Conservation (phyloP, 2,888 invertebrate genomes). For the Polyploca ridens region DNA sequence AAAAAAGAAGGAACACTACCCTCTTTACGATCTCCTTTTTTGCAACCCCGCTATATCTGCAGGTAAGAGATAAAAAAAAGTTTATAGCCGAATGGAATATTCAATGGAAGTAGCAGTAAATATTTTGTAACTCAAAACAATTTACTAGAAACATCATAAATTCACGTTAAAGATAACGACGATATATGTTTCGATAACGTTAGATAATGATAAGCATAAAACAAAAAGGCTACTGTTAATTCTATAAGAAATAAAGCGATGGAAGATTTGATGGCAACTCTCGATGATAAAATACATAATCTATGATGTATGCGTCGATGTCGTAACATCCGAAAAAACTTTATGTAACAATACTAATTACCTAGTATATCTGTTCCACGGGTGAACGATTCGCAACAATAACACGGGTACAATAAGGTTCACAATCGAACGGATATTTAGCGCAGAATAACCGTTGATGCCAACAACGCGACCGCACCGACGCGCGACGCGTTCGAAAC, state of each 20-base stretch:
- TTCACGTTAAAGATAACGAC: conserved; percentile 11
- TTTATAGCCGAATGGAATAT: not conserved
- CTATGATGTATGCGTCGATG: conserved; percentile 19
- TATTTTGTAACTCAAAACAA: not conserved
- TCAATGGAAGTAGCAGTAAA: not conserved
- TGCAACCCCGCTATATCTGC: not conserved
- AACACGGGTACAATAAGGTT: conserved; percentile 58
- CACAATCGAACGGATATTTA: conserved; percentile 69
- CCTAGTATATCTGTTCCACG: conserved; percentile 37
- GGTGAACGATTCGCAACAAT: conserved; percentile 40
- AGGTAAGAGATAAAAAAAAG: not conserved
- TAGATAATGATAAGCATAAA: conserved; percentile 11
- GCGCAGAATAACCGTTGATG: conserved; percentile 59
- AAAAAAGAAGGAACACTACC: not conserved
- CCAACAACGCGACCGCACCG: conserved; percentile 51
- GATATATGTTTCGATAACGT: not conserved
- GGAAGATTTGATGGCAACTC: not conserved
- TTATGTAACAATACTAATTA: conserved; percentile 40
- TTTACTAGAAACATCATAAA: conserved; percentile 2
- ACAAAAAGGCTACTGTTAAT: conserved; percentile 14
- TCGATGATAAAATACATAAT: not conserved
- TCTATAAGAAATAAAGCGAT: not conserved
- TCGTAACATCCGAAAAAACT: conserved; percentile 29
- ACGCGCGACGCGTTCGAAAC: conserved; percentile 54
- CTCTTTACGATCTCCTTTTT: conserved; percentile 8